These are phyloP conservation scores for Cotesia congregata DNA, from an alignment of 2,888 invertebrate species.

Conservation along the genomic window DNA sequence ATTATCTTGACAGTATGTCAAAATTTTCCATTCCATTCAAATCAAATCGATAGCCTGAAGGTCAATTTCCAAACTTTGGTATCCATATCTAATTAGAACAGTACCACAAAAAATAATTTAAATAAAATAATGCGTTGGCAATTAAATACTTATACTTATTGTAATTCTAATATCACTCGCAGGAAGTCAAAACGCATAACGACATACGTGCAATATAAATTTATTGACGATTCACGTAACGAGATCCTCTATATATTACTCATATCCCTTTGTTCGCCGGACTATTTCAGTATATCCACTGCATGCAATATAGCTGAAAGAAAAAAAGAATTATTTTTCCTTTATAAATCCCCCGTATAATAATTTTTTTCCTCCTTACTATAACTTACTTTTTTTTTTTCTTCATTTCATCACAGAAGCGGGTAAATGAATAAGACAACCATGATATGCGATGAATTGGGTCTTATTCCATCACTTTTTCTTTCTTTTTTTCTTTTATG, in stretches of 20 bases:
- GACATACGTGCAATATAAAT: slow-evolving; percentile 52
- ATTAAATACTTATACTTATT: not conserved
- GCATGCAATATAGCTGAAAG: slow-evolving; percentile 11
- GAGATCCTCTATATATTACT: slow-evolving; percentile 27
- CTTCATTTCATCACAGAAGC: not conserved
- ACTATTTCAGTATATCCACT: slow-evolving; percentile 13
- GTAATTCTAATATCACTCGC: slow-evolving; percentile 5
- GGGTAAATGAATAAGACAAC: not conserved
- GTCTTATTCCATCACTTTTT: not conserved
- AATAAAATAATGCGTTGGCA: not conserved
- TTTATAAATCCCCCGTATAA: not conserved
- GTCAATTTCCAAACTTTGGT: not conserved
- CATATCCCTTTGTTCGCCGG: slow-evolving; percentile 28
- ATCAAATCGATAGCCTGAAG: not conserved
- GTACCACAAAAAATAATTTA: not conserved
- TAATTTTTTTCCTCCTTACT: not conserved
- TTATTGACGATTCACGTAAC: slow-evolving; percentile 50
- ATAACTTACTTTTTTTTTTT: not conserved
- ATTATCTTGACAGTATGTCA: not conserved
- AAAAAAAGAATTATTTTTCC: slow-evolving; percentile 3
- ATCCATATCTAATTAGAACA: not conserved
- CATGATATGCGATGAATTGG: not conserved
- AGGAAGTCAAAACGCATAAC: slow-evolving; percentile 30
- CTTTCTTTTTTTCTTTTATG: not conserved
- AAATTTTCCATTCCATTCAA: not conserved